phyloP scores from a whole-genome alignment of 2,888 invertebrate genomes.

The Lutraria lutraria region DNA sequence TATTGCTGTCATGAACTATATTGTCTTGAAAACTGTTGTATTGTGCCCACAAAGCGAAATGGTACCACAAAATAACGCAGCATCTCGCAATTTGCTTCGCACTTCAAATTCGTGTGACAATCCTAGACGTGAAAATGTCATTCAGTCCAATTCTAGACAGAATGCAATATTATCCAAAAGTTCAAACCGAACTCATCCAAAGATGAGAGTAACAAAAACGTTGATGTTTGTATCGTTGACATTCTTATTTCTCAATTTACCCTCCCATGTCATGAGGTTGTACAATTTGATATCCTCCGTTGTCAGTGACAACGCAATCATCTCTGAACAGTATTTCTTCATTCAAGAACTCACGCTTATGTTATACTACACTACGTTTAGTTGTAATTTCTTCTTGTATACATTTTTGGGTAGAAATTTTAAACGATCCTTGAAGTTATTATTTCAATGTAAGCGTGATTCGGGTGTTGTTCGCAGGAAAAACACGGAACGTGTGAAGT shows the following conservation, averaged over 20 bases:
- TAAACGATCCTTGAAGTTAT: too few relatives aligned
- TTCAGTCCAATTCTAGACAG: neutral
- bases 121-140: neutral
- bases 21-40: conserved; percentile 33
- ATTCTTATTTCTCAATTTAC: conserved; percentile 80
- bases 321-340: conserved; percentile 60
- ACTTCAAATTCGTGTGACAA: neutral
- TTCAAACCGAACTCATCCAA: conserved; percentile 55
- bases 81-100: too few relatives aligned
- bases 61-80: neutral
- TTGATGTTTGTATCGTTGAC: conserved; percentile 79
- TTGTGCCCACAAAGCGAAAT: conserved; percentile 28
- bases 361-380: conserved; percentile 75
- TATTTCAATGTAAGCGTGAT: too few relatives aligned
- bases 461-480: too few relatives aligned
- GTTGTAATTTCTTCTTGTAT: conserved; percentile 77
- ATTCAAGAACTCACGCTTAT: conserved; percentile 72
- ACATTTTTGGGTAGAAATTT: conserved; percentile 62
- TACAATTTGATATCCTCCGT: conserved; percentile 68
- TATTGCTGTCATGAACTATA: conserved; percentile 72
- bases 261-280: conserved; percentile 78
- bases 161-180: too few relatives aligned
- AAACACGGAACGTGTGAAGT: too few relatives aligned
- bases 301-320: neutral
- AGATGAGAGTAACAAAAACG: conserved; percentile 77